These are phyloP conservation scores for Rhynchophorus ferrugineus DNA, from an alignment of 1,140 invertebrate species.

Conservation along the genomic window DNA sequence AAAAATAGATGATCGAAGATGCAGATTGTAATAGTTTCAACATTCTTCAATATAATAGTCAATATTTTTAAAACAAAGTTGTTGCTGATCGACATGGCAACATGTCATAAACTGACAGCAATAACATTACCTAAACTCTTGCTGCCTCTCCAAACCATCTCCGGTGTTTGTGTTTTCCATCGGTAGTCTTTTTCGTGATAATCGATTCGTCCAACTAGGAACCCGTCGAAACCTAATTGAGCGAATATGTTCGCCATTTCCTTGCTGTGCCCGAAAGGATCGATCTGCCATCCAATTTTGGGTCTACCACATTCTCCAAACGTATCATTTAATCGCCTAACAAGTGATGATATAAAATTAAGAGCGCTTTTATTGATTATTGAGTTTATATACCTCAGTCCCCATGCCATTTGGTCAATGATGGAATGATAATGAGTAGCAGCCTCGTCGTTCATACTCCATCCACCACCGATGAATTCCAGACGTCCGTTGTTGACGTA, in stretches of 20 bases:
- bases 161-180: constrained; percentile 55
- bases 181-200: constrained; percentile 62
- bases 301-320: constrained; percentile 58
- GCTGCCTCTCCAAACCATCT: constrained; percentile 68
- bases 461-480: constrained; percentile 65
- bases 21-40: too few relatives aligned
- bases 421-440: constrained; percentile 69
- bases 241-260: constrained; percentile 62
- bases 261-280: constrained; percentile 65
- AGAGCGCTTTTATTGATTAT: not conserved
- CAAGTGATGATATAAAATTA: not conserved
- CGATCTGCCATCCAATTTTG: constrained; percentile 65
- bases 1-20: too few relatives aligned
- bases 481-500: constrained; percentile 53
- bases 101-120: too few relatives aligned
- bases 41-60: too few relatives aligned
- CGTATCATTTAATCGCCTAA: constrained; percentile 40
- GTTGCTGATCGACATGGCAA: too few relatives aligned
- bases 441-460: constrained; percentile 79
- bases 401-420: constrained; percentile 73
- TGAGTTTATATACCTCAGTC: constrained; percentile 45
- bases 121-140: constrained; percentile 42
- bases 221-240: constrained; percentile 63
- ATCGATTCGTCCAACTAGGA: constrained; percentile 67
- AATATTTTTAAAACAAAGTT: too few relatives aligned